Evolutionary conservation across 35 echinoderm and acorn worm genomes (phyloP).

Genomic region (Lytechinus pictus): DNA sequence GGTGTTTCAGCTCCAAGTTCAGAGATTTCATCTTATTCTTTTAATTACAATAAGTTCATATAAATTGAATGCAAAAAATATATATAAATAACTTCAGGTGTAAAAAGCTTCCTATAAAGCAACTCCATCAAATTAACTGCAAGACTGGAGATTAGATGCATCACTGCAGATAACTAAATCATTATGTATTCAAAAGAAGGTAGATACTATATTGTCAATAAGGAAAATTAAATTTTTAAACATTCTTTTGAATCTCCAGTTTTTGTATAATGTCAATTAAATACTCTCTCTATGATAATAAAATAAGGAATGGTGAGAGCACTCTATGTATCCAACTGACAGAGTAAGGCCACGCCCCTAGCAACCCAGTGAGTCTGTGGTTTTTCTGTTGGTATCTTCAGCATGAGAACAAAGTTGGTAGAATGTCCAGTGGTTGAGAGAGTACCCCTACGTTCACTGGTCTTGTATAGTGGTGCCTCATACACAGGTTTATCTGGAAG

Average conservation of each 20-base stretch:
- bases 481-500: constrained; percentile 75
- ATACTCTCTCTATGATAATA: neutral
- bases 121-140: neutral
- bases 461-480: constrained; percentile 93
- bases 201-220: too few species aligned
- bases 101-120: too few species aligned
- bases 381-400: constrained; percentile 88
- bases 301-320: neutral
- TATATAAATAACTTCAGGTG: too few species aligned
- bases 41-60: too few species aligned
- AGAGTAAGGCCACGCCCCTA: constrained; percentile 90
- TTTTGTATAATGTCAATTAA: neutral
- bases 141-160: neutral
- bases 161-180: neutral
- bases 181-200: too few species aligned
- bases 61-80: too few species aligned
- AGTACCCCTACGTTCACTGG: constrained; percentile 90
- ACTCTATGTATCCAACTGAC: constrained; percentile 87
- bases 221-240: neutral
- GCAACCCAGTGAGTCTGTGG: constrained; percentile 88
- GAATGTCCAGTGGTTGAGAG: constrained; percentile 97
- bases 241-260: neutral
- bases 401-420: constrained; percentile 93
- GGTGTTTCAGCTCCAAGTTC: neutral
- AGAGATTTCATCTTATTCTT: too few species aligned